These are phyloP conservation scores for Holothuria scabra DNA, from an alignment of 53 echinoderm and acorn worm genomes.

Conservation along the genomic window DNA sequence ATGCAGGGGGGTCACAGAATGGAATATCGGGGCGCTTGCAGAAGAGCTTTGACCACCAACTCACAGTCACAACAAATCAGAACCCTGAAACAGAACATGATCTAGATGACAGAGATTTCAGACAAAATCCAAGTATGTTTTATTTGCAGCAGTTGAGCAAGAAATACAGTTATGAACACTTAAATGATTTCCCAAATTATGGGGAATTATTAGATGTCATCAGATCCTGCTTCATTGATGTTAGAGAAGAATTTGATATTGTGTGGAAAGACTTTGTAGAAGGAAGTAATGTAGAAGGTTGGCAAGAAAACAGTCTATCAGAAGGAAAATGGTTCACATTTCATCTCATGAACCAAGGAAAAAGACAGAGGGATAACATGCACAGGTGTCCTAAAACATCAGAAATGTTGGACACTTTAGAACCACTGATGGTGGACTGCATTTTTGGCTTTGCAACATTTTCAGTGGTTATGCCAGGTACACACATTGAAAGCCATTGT, in stretches of 20 bases:
- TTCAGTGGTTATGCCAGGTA: constrained; percentile 85
- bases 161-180: constrained; percentile 26
- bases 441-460: constrained; percentile 92
- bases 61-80: background rate
- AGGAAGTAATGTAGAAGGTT: constrained; percentile 55
- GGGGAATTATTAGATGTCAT: background rate
- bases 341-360: constrained; percentile 86
- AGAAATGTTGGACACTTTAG: constrained; percentile 54
- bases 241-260: constrained; percentile 53
- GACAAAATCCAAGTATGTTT: constrained; percentile 74
- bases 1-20: background rate
- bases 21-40: constrained; percentile 2
- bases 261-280: constrained; percentile 38
- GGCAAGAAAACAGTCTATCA: constrained; percentile 76
- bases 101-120: background rate
- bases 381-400: constrained; percentile 66
- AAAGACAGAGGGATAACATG: constrained; percentile 63
- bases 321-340: constrained; percentile 78
- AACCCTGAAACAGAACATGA: background rate
- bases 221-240: constrained; percentile 14
- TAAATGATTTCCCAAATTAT: background rate
- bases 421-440: constrained; percentile 57
- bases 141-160: constrained; percentile 21
- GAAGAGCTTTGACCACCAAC: constrained; percentile 25
- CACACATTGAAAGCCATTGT: constrained; percentile 86